Percentiles rank a stretch among this genome's conserved stretches.
phyloP scores from a whole-genome alignment of 2,797 vertebrate genomes.

The Hippoglossus hippoglossus region DNA sequence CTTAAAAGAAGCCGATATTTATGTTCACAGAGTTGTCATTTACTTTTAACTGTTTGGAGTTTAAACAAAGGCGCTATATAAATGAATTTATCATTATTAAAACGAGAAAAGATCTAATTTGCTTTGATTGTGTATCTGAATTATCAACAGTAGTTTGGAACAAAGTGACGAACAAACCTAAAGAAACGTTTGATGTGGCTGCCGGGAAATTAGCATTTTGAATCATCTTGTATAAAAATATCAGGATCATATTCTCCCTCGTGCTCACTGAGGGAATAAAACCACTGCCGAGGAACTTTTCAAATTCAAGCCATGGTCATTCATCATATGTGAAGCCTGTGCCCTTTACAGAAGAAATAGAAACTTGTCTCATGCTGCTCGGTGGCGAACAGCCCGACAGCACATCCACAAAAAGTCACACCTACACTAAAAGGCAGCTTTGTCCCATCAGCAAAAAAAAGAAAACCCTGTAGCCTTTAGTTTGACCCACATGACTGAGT shows the following conservation, averaged over 20 bases:
- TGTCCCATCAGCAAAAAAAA: slow-evolving; percentile 55
- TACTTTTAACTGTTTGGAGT: too few species aligned
- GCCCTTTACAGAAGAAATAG: slow-evolving; percentile 58
- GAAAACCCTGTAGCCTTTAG: slow-evolving; percentile 37
- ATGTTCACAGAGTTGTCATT: neutral
- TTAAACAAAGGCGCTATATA: too few species aligned
- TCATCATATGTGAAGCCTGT: slow-evolving; percentile 60
- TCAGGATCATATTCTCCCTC: slow-evolving; percentile 29
- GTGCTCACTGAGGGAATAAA: slow-evolving; percentile 13
- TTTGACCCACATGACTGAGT: slow-evolving; percentile 58
- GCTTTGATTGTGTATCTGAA: slow-evolving; percentile 19
- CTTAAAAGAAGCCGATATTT: too few species aligned
- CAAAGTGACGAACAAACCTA: slow-evolving; percentile 6
- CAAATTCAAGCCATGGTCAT: slow-evolving; percentile 47
- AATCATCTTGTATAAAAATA: slow-evolving; percentile 7
- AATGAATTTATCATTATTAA: neutral
- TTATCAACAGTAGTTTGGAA: slow-evolving; percentile 32
- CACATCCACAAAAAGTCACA: slow-evolving; percentile 48
- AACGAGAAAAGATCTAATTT: neutral
- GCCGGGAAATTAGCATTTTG: slow-evolving; percentile 25
- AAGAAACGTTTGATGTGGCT: slow-evolving; percentile 18
- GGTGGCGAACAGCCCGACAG: slow-evolving; percentile 17
- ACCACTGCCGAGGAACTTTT: slow-evolving; percentile 34
- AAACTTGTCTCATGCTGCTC: slow-evolving; percentile 23
- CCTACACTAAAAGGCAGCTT: slow-evolving; percentile 50